These are phyloP conservation scores for Apodemus sylvaticus DNA, from an alignment of 2,113 vertebrate species.

Conservation along the genomic window DNA sequence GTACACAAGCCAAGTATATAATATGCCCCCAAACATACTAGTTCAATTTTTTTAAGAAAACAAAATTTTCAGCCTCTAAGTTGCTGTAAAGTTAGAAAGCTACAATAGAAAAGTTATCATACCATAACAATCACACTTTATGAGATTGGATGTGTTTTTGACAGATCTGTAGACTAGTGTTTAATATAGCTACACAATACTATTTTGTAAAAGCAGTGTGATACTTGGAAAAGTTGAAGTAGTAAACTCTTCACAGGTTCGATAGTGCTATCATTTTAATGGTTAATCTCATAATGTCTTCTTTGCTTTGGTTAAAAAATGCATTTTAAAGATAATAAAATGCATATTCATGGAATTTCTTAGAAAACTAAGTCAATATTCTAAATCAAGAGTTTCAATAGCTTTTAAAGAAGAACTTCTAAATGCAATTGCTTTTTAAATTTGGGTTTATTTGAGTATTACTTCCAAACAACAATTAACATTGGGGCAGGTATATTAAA, in stretches of 20 bases:
- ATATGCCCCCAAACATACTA: not conserved
- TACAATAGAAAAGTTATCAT: not conserved
- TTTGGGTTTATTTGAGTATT: not conserved
- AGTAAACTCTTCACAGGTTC: not conserved
- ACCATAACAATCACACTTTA: not conserved
- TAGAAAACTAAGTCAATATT: not conserved
- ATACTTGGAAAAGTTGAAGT: not conserved
- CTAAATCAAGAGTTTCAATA: not conserved
- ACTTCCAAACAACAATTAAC: not conserved
- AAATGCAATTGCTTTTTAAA: not conserved
- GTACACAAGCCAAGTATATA: not conserved
- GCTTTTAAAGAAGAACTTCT: not conserved
- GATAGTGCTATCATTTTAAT: not conserved
- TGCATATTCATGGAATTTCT: not conserved
- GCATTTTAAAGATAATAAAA: not conserved
- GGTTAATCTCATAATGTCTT: not conserved
- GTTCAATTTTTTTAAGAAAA: not conserved
- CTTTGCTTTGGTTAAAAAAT: not conserved
- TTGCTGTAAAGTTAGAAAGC: not conserved
- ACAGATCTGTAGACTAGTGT: no score
- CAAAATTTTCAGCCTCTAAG: not conserved
- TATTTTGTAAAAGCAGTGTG: not conserved
- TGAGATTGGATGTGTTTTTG: not conserved
- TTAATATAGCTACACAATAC: not conserved
- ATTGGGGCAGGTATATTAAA: not conserved